Evolutionary conservation across 2,888 invertebrate species (phyloP).

Genomic region (Drosophila formosana): DNA sequence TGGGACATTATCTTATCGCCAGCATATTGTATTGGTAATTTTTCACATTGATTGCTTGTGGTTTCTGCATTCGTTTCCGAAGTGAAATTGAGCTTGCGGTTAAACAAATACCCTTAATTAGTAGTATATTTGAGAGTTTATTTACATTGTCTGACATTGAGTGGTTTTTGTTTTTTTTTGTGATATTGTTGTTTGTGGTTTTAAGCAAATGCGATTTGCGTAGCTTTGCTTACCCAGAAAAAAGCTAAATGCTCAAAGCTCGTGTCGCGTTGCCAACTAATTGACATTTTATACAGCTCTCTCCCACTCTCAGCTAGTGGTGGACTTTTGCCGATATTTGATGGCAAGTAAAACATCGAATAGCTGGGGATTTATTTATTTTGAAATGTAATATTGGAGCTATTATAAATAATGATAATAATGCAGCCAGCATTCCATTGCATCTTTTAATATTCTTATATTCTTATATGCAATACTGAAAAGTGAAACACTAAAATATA

Average conservation of each 20-base stretch:
- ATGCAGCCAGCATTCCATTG: no score
- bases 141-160: slow-evolving; percentile 4
- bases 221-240: slow-evolving; percentile 5
- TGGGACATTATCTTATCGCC: slow-evolving; percentile 64
- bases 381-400: not conserved
- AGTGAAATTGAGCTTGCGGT: not conserved
- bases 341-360: not conserved
- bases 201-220: not conserved
- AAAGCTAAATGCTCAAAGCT: slow-evolving; percentile 19
- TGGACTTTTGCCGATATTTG: slow-evolving; percentile 2
- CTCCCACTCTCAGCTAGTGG: slow-evolving; percentile 8
- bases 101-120: not conserved
- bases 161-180: not conserved
- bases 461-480: no score
- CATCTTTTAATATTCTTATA: no score
- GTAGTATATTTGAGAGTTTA: slow-evolving; percentile 14
- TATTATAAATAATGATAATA: not conserved
- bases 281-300: not conserved
- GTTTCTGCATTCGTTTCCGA: not conserved
- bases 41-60: slow-evolving; percentile 1
- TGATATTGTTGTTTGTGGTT: not conserved
- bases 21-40: slow-evolving; percentile 12
- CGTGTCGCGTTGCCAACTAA: slow-evolving; percentile 27
- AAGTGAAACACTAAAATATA: no score
- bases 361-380: not conserved